These are phyloP conservation scores for Lacerta agilis DNA, from an alignment of 2,797 vertebrate genomes.

Conservation along the genomic window DNA sequence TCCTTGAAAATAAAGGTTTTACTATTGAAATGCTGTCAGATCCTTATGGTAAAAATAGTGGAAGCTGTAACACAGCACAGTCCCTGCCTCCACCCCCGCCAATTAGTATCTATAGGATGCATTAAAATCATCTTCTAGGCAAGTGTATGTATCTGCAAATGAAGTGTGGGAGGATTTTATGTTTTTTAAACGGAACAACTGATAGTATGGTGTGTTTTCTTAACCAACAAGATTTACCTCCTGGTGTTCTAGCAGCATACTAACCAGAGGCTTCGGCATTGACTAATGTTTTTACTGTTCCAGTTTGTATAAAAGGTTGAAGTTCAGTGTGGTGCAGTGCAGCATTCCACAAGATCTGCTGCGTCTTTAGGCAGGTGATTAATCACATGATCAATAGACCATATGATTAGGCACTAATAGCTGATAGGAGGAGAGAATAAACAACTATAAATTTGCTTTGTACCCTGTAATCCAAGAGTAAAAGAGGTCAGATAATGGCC, in stretches of 20 bases:
- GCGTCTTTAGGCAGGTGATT: conserved; percentile 85
- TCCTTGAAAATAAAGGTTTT: conserved; percentile 75
- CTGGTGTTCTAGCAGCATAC: conserved; percentile 68
- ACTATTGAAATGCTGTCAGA: conserved; percentile 76
- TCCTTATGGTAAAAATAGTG: conserved; percentile 73
- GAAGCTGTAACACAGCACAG: conserved; percentile 73
- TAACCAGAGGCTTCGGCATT: conserved; percentile 67
- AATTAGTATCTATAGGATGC: conserved; percentile 73
- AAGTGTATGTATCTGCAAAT: conserved; percentile 58
- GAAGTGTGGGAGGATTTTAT: conserved; percentile 68
- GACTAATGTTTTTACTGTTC: conserved; percentile 77
- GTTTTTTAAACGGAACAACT: conserved; percentile 65
- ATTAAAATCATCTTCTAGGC: conserved; percentile 74
- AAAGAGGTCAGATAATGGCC: conserved; percentile 82
- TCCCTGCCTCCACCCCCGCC: not conserved
- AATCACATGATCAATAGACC: conserved; percentile 90
- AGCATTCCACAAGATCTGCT: conserved; percentile 80
- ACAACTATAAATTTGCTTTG: conserved; percentile 84
- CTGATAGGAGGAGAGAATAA: conserved; percentile 83
- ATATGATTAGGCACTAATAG: conserved; percentile 91
- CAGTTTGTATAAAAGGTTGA: conserved; percentile 80
- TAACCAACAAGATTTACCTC: conserved; percentile 72
- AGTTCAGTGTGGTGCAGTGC: conserved; percentile 80
- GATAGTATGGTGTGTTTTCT: not conserved
- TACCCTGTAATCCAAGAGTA: conserved; percentile 84